A percentile compares a stretch with the other conserved stretches of the same genome.
Conservation (phyloP, 2,113 vertebrate species). For the Cyphomyrus plagiostoma region DNA sequence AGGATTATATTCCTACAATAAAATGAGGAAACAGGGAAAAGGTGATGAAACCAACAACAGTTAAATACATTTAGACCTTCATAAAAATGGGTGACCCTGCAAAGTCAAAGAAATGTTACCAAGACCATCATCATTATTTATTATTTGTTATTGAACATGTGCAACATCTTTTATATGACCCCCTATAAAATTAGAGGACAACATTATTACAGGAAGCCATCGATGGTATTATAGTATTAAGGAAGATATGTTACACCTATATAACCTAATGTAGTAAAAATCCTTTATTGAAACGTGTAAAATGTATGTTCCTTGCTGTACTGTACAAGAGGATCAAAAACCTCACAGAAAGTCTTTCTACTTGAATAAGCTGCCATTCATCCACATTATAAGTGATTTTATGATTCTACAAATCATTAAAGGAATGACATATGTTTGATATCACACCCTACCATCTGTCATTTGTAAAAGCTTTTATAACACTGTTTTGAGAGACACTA, state of each 20-base stretch:
- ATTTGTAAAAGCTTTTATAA: slow-evolving; percentile 1
- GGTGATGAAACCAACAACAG: neutral
- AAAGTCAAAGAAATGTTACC: neutral
- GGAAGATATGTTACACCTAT: slow-evolving; percentile 3
- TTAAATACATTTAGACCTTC: neutral
- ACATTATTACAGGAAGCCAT: neutral
- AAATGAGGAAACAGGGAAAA: neutral
- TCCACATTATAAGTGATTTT: neutral
- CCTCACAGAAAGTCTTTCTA: neutral
- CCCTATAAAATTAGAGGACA: slow-evolving; percentile 3
- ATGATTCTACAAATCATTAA: neutral
- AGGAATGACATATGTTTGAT: slow-evolving; percentile 1
- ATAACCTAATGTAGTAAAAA: slow-evolving; percentile 4
- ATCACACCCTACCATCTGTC: neutral
- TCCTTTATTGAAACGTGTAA: slow-evolving; percentile 2
- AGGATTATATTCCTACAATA: neutral
- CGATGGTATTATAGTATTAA: neutral
- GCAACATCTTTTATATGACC: neutral
- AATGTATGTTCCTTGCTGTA: neutral
- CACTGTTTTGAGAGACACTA: neutral
- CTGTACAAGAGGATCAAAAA: neutral
- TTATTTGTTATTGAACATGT: neutral
- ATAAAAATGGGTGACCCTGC: neutral
- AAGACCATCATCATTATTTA: neutral
- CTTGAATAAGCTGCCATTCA: neutral